Conservation (phyloP, 2,797 vertebrate species). For the Miichthys miiuy region DNA sequence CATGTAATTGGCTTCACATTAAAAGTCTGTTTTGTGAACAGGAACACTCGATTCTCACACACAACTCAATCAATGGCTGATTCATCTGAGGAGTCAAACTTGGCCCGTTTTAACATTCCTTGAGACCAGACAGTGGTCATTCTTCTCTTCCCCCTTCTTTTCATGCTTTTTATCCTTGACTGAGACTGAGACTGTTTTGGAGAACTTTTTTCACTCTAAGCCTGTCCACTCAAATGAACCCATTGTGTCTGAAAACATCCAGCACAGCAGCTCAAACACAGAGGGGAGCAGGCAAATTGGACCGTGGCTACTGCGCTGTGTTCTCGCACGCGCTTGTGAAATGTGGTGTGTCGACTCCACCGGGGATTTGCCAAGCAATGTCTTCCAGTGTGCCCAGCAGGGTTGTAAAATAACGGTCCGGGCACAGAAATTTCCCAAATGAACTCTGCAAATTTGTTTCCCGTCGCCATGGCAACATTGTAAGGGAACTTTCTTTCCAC, state of each 20-base stretch:
- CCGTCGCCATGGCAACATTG: conserved; percentile 55
- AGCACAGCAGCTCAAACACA: conserved; percentile 53
- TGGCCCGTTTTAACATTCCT: conserved; percentile 61
- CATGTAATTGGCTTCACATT: conserved; percentile 31
- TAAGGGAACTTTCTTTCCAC: conserved; percentile 61
- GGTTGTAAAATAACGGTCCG: conserved; percentile 47
- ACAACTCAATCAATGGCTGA: conserved; percentile 67
- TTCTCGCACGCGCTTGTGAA: conserved; percentile 74
- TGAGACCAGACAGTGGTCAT: conserved; percentile 63
- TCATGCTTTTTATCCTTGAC: conserved; percentile 68
- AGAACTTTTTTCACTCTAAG: conserved; percentile 69
- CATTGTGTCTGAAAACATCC: conserved; percentile 76
- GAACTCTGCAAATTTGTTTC: conserved; percentile 56
- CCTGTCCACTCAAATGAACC: conserved; percentile 72
- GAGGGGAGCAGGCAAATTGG: conserved; percentile 42
- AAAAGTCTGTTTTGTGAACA: conserved; percentile 41
- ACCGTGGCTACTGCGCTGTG: conserved; percentile 50
- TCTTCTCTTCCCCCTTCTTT: conserved; percentile 65
- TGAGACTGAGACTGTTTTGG: conserved; percentile 58
- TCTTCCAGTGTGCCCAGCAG: conserved; percentile 24
- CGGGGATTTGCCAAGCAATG: conserved; percentile 55
- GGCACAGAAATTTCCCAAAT: conserved; percentile 53
- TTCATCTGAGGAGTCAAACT: conserved; percentile 64
- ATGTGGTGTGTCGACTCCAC: conserved; percentile 77
- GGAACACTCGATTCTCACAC: conserved; percentile 47